phyloP scores from a whole-genome alignment of 2,888 invertebrate genomes.

The Perithous albicinctus region DNA sequence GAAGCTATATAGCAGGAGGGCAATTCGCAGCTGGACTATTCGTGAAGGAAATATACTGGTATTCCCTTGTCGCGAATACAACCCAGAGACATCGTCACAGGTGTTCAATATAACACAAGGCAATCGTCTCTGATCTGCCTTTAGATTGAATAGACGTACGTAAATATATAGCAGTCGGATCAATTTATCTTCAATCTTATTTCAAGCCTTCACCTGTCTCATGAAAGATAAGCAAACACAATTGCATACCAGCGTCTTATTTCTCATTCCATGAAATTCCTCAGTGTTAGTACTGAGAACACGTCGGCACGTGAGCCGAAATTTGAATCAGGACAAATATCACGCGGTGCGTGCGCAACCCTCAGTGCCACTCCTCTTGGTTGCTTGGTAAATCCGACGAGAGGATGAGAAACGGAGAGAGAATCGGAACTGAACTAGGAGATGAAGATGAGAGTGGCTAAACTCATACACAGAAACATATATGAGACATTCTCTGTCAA shows the following conservation, averaged over 20 bases:
- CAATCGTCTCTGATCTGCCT: background rate
- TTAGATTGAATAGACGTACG: background rate
- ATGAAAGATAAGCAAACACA: background rate
- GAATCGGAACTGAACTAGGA: background rate
- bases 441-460: background rate
- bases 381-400: constrained; percentile 31
- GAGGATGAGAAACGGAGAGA: background rate
- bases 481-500: too few relatives aligned
- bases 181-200: background rate
- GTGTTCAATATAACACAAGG: background rate
- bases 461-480: background rate
- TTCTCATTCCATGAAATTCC: background rate
- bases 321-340: constrained; percentile 27
- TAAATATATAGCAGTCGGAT: background rate
- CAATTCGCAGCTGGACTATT: constrained; percentile 24
- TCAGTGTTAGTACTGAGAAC: background rate
- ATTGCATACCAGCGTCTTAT: background rate
- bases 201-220: background rate
- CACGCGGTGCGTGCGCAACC: background rate
- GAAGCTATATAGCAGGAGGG: constrained; percentile 21
- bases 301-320: constrained; percentile 9
- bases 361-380: background rate
- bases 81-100: background rate
- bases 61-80: background rate
- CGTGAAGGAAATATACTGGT: constrained; percentile 33